Evolutionary conservation across 2,113 vertebrate species (phyloP), one percentile per base, ranked within the genome.

Genomic region (Osmerus mordax): DNA sequence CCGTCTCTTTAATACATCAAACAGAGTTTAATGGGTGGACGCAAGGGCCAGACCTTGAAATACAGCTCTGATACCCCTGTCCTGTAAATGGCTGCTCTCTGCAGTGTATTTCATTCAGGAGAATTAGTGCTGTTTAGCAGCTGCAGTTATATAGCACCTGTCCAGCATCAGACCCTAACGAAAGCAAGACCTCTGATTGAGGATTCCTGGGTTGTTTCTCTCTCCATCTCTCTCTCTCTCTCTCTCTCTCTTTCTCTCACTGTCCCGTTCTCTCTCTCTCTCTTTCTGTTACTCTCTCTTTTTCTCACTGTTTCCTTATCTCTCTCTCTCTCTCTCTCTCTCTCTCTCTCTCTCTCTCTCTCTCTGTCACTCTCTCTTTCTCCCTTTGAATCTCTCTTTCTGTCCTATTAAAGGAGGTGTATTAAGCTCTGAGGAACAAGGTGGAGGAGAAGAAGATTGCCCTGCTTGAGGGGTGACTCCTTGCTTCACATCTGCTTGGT

Each of bases 101-200:
- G 69, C 41, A 29, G 61, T 70, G 71, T 92, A 89, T 90, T 89
- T 91, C 80, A 89, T 86, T 77, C 66, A 13, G 76, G 83, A 84
- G 86, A 90, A 89, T 91, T 87, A 88, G 86, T 81, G 76, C 82
- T 86, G 82, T 89, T 92, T 81, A 88, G 86, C 78, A 78, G 81
- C 76, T 67, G 76, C 56, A 70, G 84, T 80, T 87, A 86, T 86
- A 87, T 77, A 79, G 79, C 81, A 71, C 67, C 9, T 47, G 41
- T 12, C 41, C 41, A 47, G 41, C 7, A 9, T 47, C 41, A 47
- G 41, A 47, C 2, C 41, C 9, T 47, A 11, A 47, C 9, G 9
- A 47, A 47, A 47, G 41, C 41, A 47, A 47, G 41, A 47, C 7
- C 41, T 78, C 77, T 80, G 82, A 90, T 77, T 75, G 69, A 87